A percentile compares a stretch with the other conserved stretches of the same genome.
These are phyloP conservation scores for Seriola dumerili DNA, from an alignment of 2,113 vertebrate species.

Conservation along the genomic window DNA sequence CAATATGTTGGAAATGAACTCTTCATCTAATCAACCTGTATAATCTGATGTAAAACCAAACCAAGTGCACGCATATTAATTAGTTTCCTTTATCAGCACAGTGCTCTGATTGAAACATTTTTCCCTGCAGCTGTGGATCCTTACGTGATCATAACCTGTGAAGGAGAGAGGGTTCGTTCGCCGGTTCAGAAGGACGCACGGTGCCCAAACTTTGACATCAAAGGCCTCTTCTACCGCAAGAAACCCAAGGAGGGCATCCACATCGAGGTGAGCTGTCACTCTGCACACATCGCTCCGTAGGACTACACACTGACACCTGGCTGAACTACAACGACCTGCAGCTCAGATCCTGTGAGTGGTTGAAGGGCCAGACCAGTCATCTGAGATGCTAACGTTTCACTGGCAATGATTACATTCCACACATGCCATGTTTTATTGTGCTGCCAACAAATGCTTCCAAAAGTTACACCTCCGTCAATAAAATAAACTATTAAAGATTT, in stretches of 20 bases:
- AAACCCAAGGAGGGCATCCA: constrained; percentile 91
- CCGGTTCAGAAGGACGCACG: constrained; percentile 87
- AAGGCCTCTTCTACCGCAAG: constrained; percentile 95
- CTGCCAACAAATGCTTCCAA: too few species aligned
- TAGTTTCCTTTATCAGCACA: not conserved
- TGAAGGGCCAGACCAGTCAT: too few species aligned
- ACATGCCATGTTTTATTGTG: too few species aligned
- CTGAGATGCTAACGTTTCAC: too few species aligned
- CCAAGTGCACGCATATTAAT: not conserved
- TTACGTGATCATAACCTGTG: constrained; percentile 93
- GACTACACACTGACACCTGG: too few species aligned
- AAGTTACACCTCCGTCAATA: too few species aligned
- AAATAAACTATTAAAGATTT: too few species aligned
- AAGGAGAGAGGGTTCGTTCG: constrained; percentile 90
- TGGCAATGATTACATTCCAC: too few species aligned
- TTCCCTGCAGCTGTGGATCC: constrained; percentile 87
- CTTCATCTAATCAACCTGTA: not conserved
- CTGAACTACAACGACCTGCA: too few species aligned
- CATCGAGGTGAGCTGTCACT: constrained; percentile 87
- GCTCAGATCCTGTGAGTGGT: too few species aligned
- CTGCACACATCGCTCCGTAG: not conserved
- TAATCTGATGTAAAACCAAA: not conserved
- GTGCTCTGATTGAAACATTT: not conserved
- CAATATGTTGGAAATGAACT: not conserved
- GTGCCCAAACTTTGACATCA: constrained; percentile 90